Evolutionary conservation across 1,140 invertebrate genomes (phyloP).

Genomic region (Halyomorpha halys): DNA sequence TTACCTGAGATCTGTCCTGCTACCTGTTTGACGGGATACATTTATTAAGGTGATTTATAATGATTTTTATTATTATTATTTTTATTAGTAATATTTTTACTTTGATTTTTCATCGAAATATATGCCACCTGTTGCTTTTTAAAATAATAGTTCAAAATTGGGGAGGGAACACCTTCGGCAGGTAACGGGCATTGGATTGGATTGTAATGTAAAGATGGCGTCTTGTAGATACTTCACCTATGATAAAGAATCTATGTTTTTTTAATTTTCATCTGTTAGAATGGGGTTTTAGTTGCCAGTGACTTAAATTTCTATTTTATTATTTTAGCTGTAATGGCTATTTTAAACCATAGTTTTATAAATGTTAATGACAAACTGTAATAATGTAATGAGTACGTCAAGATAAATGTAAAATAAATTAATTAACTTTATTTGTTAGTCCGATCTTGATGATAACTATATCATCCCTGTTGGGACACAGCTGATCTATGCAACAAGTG

Average conservation of each 20-base stretch:
- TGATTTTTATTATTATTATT: background rate
- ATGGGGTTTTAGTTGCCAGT: too few relatives aligned
- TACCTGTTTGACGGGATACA: constrained; percentile 24
- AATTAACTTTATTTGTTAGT: too few relatives aligned
- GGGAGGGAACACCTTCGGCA: constrained; percentile 23
- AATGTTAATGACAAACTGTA: too few relatives aligned
- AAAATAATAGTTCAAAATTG: constrained; percentile 6
- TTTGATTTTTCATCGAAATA: background rate
- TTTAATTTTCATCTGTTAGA: background rate
- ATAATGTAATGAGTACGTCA: too few relatives aligned
- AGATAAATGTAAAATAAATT: too few relatives aligned
- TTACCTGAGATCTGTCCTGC: constrained; percentile 14
- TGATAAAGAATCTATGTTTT: background rate
- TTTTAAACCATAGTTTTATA: too few relatives aligned
- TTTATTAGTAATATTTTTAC: too few relatives aligned
- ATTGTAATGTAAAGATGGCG: constrained; percentile 25
- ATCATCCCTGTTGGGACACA: too few relatives aligned
- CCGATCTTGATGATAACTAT: too few relatives aligned
- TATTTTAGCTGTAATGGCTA: too few relatives aligned
- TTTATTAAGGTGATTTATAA: constrained; percentile 8
- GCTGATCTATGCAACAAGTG: too few relatives aligned
- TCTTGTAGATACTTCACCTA: background rate
- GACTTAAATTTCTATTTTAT: too few relatives aligned
- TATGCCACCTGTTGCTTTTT: background rate
- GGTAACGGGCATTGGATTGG: constrained; percentile 21